phyloP scores from a whole-genome alignment of 2,888 invertebrate genomes.

The Drosophila austrosaltans region DNA sequence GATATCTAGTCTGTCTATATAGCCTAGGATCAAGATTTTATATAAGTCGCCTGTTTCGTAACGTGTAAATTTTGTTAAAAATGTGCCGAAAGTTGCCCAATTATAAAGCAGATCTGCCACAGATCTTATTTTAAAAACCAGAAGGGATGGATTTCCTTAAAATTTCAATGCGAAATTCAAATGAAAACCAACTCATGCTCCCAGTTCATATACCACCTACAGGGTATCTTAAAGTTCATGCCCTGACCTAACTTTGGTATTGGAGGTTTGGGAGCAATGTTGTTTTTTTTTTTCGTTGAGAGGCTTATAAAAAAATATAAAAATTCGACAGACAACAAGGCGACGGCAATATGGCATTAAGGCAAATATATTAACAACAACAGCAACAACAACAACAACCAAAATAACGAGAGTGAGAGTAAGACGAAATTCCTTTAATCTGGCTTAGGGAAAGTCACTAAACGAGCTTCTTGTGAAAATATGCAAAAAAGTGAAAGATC shows the following conservation, averaged over 20 bases:
- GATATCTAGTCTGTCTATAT: no score
- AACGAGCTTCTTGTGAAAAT: conserved; percentile 10
- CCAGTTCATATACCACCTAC: no score
- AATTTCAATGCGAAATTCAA: no score
- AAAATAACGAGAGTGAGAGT: conserved; percentile 2
- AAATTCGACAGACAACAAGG: conserved; percentile 66
- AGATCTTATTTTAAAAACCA: no score
- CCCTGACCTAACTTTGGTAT: no score
- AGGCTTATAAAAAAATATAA: conserved; percentile 68
- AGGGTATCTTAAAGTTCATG: neutral
- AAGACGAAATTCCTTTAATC: conserved; percentile 4
- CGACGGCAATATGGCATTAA: conserved; percentile 42
- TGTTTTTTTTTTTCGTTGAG: conserved; percentile 7
- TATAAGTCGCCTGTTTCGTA: no score
- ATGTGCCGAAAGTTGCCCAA: no score
- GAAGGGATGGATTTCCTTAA: no score
- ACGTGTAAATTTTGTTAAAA: no score
- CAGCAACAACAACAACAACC: conserved; percentile 16
- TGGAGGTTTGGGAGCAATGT: neutral
- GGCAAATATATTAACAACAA: conserved; percentile 59
- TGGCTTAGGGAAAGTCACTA: conserved; percentile 10
- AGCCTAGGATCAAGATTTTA: no score
- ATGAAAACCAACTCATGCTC: no score
- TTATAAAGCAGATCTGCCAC: no score
- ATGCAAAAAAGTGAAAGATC: conserved; percentile 7